Percentiles rank a stretch among this genome's conserved stretches.
These are phyloP conservation scores for Chironomus striatipennis DNA, from an alignment of 1,140 invertebrate species.

Conservation along the genomic window DNA sequence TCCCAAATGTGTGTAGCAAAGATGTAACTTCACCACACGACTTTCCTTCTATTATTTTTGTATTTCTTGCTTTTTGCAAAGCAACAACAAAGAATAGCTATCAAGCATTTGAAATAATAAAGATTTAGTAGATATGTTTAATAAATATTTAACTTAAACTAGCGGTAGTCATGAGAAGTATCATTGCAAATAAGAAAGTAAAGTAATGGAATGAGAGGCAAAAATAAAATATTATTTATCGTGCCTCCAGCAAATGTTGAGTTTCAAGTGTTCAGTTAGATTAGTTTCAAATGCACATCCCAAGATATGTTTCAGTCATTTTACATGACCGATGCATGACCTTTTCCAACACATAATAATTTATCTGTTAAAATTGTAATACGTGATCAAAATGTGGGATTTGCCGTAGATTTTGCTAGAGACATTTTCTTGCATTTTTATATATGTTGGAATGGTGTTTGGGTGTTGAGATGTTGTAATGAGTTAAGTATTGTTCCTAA, in stretches of 20 bases:
- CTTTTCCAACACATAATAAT: too few species aligned
- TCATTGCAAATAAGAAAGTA: not conserved
- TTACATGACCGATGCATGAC: too few species aligned
- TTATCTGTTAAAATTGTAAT: too few species aligned
- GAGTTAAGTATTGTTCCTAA: too few species aligned
- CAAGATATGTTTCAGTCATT: too few species aligned
- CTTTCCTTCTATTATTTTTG: not conserved
- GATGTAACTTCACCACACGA: not conserved
- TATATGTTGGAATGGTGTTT: too few species aligned
- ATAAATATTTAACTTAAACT: not conserved
- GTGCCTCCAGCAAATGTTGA: not conserved
- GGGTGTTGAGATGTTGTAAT: too few species aligned
- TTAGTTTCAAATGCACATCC: not conserved
- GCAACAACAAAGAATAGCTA: not conserved
- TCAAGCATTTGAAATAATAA: too few species aligned
- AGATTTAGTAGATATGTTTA: too few species aligned
- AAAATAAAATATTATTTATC: not conserved
- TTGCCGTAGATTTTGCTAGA: too few species aligned
- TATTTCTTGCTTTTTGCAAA: not conserved
- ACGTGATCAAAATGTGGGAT: too few species aligned
- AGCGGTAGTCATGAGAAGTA: not conserved
- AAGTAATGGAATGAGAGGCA: not conserved
- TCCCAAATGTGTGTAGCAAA: conserved; percentile 11
- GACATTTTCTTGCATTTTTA: too few species aligned
- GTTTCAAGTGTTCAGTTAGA: not conserved